Evolutionary conservation across 2,113 vertebrate genomes (phyloP).

Genomic region (Potamarius usumacintae): DNA sequence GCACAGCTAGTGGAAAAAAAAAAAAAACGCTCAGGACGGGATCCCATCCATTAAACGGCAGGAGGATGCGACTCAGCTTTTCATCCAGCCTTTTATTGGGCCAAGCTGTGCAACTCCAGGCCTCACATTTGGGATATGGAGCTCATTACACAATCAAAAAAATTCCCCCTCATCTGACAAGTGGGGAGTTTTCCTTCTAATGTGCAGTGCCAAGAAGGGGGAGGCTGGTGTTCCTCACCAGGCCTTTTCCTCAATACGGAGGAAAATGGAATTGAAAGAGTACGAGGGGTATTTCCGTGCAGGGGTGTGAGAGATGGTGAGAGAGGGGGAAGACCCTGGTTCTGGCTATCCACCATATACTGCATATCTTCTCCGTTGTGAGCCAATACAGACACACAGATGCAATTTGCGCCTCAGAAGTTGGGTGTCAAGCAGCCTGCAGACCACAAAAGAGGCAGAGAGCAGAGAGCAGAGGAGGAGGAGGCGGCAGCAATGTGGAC

Average conservation of each 20-base stretch:
- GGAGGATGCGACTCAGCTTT: constrained; percentile 59
- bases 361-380: constrained; percentile 18
- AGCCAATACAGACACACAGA: constrained; percentile 38
- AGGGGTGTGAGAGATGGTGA: constrained; percentile 23
- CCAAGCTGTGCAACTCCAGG: constrained; percentile 57
- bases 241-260: constrained; percentile 29
- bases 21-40: constrained; percentile 28
- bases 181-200: constrained; percentile 49
- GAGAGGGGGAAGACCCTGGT: constrained; percentile 26
- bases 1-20: neutral
- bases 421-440: constrained; percentile 65
- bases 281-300: constrained; percentile 48
- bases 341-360: constrained; percentile 30
- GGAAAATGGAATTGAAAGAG: constrained; percentile 40
- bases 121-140: constrained; percentile 57
- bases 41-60: constrained; percentile 52
- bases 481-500: constrained; percentile 72
- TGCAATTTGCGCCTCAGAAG: constrained; percentile 69
- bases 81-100: constrained; percentile 61
- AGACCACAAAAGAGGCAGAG: constrained; percentile 79
- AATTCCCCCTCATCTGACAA: constrained; percentile 51
- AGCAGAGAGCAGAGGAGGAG: constrained; percentile 73
- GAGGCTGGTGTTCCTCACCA: constrained; percentile 37
- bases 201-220: constrained; percentile 9
- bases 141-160: constrained; percentile 60